A percentile compares a stretch with the other conserved stretches of the same genome.
phyloP scores from a whole-genome alignment of 1,140 invertebrate species.

The Epicauta chinensis region DNA sequence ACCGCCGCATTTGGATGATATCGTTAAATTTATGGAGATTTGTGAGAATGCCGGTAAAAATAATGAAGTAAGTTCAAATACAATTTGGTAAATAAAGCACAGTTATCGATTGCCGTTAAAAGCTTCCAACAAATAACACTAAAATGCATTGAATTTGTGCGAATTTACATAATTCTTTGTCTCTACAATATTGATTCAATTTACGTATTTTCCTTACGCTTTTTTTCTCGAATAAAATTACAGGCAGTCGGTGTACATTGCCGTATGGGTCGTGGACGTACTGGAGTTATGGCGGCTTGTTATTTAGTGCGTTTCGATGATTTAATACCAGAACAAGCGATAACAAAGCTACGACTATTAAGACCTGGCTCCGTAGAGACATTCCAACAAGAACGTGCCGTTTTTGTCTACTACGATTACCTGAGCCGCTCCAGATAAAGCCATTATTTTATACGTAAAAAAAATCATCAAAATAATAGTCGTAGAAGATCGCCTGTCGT shows the following conservation, averaged over 20 bases:
- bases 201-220: neutral
- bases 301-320: slow-evolving; percentile 58
- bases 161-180: no score
- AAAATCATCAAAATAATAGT: no score
- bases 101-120: no score
- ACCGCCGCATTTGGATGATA: slow-evolving; percentile 57
- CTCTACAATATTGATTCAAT: neutral
- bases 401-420: slow-evolving; percentile 54
- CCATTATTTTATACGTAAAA: no score
- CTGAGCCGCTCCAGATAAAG: slow-evolving; percentile 44
- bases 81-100: no score
- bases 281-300: slow-evolving; percentile 64
- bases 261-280: slow-evolving; percentile 58
- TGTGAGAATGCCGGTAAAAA: slow-evolving; percentile 42
- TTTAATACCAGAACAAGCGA: slow-evolving; percentile 54
- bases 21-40: slow-evolving; percentile 60
- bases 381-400: slow-evolving; percentile 55
- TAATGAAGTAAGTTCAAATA: slow-evolving; percentile 23
- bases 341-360: slow-evolving; percentile 52
- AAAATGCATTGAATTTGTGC: no score
- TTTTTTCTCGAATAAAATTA: neutral
- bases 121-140: no score
- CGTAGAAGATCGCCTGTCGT: no score
- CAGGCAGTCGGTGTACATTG: slow-evolving; percentile 65
- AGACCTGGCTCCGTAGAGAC: slow-evolving; percentile 65